A percentile compares a stretch with the other conserved stretches of the same genome.
Evolutionary conservation across 1,140 invertebrate species (phyloP).

Genomic region (Pteromalus puparum): DNA sequence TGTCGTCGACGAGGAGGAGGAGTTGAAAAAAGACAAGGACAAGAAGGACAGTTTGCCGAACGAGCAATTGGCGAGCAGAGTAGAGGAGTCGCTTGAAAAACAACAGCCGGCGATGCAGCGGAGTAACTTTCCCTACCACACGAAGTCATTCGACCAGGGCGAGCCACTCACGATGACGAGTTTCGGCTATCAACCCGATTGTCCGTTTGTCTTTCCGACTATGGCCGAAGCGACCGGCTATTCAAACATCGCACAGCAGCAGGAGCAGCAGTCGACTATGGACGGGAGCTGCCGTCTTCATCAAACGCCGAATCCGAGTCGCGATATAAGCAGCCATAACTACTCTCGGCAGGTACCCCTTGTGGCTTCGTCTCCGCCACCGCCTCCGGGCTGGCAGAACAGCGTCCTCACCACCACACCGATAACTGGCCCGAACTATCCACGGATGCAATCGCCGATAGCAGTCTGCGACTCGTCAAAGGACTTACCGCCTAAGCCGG

Average conservation of each 20-base stretch:
- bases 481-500: background rate
- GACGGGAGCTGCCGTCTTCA: constrained; percentile 35
- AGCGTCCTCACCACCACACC: background rate
- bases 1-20: constrained; percentile 84
- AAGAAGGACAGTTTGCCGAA: constrained; percentile 34
- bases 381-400: constrained; percentile 40
- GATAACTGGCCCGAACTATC: constrained; percentile 12
- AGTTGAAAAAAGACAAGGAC: constrained; percentile 65
- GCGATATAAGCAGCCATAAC: background rate
- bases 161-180: background rate
- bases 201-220: constrained; percentile 64
- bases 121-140: constrained; percentile 5
- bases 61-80: background rate
- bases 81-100: background rate
- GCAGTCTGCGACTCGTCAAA: background rate
- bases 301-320: constrained; percentile 1
- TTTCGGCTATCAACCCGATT: constrained; percentile 60
- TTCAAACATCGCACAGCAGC: constrained; percentile 15
- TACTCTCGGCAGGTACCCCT: background rate
- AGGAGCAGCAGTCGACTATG: background rate
- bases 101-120: background rate
- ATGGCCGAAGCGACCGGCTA: background rate
- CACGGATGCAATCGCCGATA: background rate
- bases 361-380: background rate
- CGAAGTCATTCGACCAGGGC: background rate